A percentile compares a stretch with the other conserved stretches of the same genome.
Conservation (phyloP, 2,113 vertebrate genomes). For the Enhydra lutris region DNA sequence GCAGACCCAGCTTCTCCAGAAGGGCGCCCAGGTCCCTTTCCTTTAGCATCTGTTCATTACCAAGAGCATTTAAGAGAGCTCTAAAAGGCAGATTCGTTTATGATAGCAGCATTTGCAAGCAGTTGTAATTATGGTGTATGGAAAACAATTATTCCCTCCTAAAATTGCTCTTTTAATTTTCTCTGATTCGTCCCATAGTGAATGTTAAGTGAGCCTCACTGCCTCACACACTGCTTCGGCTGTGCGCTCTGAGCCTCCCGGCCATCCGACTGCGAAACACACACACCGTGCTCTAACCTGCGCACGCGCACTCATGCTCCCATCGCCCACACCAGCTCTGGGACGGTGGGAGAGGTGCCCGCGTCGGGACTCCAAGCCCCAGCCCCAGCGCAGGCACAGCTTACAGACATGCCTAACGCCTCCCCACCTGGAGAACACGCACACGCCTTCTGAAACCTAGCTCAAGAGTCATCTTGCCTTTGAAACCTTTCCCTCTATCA, state of each 20-base stretch:
- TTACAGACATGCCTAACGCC: neutral
- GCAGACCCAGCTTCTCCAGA: constrained; percentile 34
- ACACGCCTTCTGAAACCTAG: neutral
- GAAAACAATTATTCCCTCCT: constrained; percentile 77
- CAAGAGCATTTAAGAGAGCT: constrained; percentile 63
- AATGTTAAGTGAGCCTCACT: constrained; percentile 67
- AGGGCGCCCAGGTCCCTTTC: neutral
- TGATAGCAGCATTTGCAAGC: constrained; percentile 71
- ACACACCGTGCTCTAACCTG: neutral
- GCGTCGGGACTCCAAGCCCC: fast-evolving
- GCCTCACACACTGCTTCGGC: constrained; percentile 24
- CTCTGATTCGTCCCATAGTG: constrained; percentile 66
- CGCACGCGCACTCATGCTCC: neutral
- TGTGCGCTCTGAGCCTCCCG: neutral
- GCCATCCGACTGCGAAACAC: neutral
- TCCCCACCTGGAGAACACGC: neutral
- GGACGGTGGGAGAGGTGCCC: fast-evolving
- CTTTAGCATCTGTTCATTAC: constrained; percentile 51
- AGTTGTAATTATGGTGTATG: constrained; percentile 74
- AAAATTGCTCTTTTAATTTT: constrained; percentile 77
- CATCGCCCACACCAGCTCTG: neutral
- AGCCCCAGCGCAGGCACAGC: neutral
- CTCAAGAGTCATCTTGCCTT: neutral
- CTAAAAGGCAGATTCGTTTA: constrained; percentile 66
- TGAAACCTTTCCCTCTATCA: neutral